phyloP scores from a whole-genome alignment of 2,797 vertebrate species.

The Sphaeramia orbicularis region DNA sequence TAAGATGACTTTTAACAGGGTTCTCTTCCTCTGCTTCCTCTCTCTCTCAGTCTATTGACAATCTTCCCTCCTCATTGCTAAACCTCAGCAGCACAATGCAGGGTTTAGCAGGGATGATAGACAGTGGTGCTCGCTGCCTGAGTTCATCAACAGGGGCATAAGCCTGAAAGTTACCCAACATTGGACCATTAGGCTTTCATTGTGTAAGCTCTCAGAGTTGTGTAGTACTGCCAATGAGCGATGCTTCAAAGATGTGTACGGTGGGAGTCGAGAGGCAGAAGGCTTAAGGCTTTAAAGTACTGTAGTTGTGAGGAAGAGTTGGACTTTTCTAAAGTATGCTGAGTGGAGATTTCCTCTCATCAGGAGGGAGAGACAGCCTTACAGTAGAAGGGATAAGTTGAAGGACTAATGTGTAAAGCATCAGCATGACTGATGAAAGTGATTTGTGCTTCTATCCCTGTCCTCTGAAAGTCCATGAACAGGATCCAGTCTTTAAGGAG shows the following conservation, averaged over 20 bases:
- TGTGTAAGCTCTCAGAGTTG: slow-evolving; percentile 71
- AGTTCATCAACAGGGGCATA: slow-evolving; percentile 74
- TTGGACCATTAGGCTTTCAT: slow-evolving; percentile 73
- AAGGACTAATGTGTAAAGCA: slow-evolving; percentile 63
- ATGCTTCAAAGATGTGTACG: slow-evolving; percentile 76
- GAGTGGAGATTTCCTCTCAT: slow-evolving; percentile 54
- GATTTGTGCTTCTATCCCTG: slow-evolving; percentile 57
- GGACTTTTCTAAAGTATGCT: slow-evolving; percentile 60
- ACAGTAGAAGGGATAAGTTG: slow-evolving; percentile 55
- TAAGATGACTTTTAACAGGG: slow-evolving; percentile 51
- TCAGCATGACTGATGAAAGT: slow-evolving; percentile 69
- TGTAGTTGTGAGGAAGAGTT: slow-evolving; percentile 56
- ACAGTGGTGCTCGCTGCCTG: slow-evolving; percentile 59
- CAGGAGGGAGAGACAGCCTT: slow-evolving; percentile 41
- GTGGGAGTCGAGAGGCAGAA: slow-evolving; percentile 64
- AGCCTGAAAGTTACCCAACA: slow-evolving; percentile 76
- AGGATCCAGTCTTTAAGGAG: slow-evolving; percentile 31
- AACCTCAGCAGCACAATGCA: slow-evolving; percentile 58
- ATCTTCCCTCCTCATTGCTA: slow-evolving; percentile 58
- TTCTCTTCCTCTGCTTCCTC: slow-evolving; percentile 36
- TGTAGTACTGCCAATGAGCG: slow-evolving; percentile 58
- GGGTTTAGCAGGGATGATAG: slow-evolving; percentile 72
- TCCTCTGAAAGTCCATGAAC: slow-evolving; percentile 65
- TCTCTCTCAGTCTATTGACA: slow-evolving; percentile 56
- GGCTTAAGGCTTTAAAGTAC: slow-evolving; percentile 71